A percentile compares a stretch with the other conserved stretches of the same genome.
Evolutionary conservation across 1,140 invertebrate species (phyloP).

Genomic region (Caligus rogercresseyi): DNA sequence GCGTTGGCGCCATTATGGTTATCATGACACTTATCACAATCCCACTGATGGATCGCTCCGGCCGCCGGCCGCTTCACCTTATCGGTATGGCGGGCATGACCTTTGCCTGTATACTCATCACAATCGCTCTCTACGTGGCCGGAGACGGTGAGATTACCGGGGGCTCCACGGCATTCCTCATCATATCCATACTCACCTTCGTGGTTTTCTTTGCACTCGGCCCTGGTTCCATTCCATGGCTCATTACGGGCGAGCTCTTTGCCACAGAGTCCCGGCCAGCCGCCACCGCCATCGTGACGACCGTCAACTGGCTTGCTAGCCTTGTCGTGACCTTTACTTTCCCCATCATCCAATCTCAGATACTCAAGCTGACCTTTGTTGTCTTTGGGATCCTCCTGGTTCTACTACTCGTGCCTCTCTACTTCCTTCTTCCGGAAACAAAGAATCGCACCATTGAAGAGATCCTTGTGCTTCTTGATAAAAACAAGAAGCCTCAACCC

Average conservation of each 20-base stretch:
- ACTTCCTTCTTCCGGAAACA: slow-evolving; percentile 1
- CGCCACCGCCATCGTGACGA: slow-evolving; percentile 90
- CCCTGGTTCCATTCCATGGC: slow-evolving; percentile 92
- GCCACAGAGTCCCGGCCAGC: slow-evolving; percentile 79
- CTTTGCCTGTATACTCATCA: slow-evolving; percentile 45
- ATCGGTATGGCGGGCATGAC: slow-evolving; percentile 55
- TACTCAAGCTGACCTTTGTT: not conserved
- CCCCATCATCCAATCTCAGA: slow-evolving; percentile 52
- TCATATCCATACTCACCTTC: slow-evolving; percentile 77
- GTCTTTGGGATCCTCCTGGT: slow-evolving; percentile 2
- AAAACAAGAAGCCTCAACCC: not conserved
- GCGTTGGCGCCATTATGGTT: slow-evolving; percentile 69
- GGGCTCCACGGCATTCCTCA: slow-evolving; percentile 5
- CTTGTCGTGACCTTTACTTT: slow-evolving; percentile 90
- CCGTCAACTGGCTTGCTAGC: slow-evolving; percentile 96
- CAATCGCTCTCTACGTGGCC: slow-evolving; percentile 29
- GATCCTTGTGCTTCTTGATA: not conserved
- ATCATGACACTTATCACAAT: slow-evolving; percentile 70
- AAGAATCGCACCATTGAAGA: slow-evolving; percentile 2
- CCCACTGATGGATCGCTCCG: slow-evolving; percentile 61
- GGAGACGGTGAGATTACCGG: not conserved
- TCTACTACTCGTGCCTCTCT: not conserved
- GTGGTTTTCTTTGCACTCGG: slow-evolving; percentile 94
- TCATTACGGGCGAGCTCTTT: slow-evolving; percentile 96
- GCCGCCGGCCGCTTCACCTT: slow-evolving; percentile 56